phyloP scores from a whole-genome alignment of 2,888 invertebrate species.

The Erebia palarica region DNA sequence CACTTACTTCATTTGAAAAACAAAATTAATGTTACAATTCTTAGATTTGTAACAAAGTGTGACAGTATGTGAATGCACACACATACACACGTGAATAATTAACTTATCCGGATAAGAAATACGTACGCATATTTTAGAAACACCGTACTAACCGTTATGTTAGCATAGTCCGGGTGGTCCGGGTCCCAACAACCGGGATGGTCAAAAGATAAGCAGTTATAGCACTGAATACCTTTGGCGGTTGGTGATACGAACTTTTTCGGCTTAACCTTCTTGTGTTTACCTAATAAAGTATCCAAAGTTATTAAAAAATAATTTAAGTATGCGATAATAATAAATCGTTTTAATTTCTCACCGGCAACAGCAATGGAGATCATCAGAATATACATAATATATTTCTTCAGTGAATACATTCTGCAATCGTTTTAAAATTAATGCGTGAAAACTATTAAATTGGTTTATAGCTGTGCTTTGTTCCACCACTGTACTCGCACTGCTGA shows the following conservation, averaged over 20 bases:
- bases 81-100: too few species aligned
- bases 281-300: conserved; percentile 49
- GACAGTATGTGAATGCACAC: too few species aligned
- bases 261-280: conserved; percentile 70
- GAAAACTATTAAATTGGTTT: background rate
- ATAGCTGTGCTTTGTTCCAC: conserved; percentile 21
- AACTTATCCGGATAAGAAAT: background rate
- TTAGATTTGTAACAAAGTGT: too few species aligned
- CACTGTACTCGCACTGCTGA: conserved; percentile 32
- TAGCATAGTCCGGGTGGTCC: conserved; percentile 74
- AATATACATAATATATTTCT: conserved; percentile 54
- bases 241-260: conserved; percentile 70
- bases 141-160: conserved; percentile 62
- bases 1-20: too few species aligned
- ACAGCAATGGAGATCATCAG: conserved; percentile 60
- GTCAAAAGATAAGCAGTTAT: conserved; percentile 77
- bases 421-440: background rate
- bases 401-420: conserved; percentile 47
- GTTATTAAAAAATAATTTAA: background rate
- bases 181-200: conserved; percentile 80
- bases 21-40: too few species aligned
- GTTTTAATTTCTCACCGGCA: conserved; percentile 52
- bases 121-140: background rate
- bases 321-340: conserved; percentile 4
- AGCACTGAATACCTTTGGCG: conserved; percentile 73